These are phyloP conservation scores for Ctenopoma multispine DNA, from an alignment of 2,797 vertebrate genomes.

Conservation along the genomic window DNA sequence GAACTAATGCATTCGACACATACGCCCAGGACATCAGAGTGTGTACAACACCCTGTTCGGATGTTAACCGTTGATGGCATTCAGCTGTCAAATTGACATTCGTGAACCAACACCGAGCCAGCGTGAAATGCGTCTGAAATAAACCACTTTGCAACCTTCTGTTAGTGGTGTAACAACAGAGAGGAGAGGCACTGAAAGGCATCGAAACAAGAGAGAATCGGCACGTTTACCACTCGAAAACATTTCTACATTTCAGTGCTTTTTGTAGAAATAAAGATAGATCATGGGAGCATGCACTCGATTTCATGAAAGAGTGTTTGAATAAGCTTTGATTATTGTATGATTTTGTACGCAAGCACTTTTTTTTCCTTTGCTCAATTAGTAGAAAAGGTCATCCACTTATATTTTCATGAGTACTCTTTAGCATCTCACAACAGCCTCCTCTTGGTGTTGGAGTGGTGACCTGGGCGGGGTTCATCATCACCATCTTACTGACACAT, in stretches of 20 bases:
- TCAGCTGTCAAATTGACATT: constrained; percentile 45
- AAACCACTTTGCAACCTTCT: constrained; percentile 20
- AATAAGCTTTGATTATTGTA: constrained; percentile 21
- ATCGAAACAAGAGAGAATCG: neutral
- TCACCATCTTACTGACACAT: neutral
- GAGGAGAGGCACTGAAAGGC: neutral
- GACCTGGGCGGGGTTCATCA: neutral
- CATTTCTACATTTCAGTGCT: neutral
- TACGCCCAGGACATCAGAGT: constrained; percentile 10
- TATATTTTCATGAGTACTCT: neutral
- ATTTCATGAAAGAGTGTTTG: neutral
- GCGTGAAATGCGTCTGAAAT: constrained; percentile 18
- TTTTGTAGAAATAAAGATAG: neutral
- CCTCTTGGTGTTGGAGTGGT: accelerated
- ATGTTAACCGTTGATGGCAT: constrained; percentile 20
- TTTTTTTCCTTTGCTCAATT: neutral
- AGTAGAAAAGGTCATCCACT: constrained; percentile 5
- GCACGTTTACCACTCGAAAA: neutral
- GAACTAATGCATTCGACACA: constrained; percentile 9
- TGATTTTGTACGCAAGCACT: neutral
- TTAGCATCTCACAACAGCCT: neutral
- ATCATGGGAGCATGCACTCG: neutral
- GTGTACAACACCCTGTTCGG: constrained; percentile 4
- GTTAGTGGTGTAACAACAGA: neutral
- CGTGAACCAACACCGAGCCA: constrained; percentile 8